Conservation (phyloP, 2,888 invertebrate genomes). For the Glyphotaelius pellucidus region DNA sequence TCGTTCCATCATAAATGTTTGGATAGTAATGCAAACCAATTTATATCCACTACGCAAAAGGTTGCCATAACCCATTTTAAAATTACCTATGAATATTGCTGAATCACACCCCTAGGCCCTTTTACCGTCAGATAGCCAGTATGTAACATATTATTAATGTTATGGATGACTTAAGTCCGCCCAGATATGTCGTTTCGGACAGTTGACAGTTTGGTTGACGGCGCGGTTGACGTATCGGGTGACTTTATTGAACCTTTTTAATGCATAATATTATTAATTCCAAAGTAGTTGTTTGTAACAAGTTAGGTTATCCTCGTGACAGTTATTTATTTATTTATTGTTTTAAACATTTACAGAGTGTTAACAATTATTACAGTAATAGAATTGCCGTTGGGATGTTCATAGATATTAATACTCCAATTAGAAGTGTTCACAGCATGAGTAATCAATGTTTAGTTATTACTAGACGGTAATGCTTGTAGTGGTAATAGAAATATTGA, state of each 20-base stretch:
- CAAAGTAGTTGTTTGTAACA: no score
- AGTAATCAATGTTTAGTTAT: no score
- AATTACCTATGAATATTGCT: not conserved
- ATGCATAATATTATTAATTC: no score
- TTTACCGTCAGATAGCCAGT: constrained; percentile 13
- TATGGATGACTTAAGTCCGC: not conserved
- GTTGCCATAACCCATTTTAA: not conserved
- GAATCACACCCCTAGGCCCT: not conserved
- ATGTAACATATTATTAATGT: not conserved
- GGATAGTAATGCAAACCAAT: not conserved
- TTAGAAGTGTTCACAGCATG: no score
- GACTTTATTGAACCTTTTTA: not conserved
- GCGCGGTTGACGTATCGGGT: not conserved
- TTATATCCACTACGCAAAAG: not conserved
- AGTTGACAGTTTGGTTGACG: not conserved
- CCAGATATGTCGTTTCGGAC: not conserved
- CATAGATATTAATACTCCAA: no score
- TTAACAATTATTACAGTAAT: no score
- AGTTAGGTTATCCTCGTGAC: no score
- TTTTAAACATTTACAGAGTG: no score
- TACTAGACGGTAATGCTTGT: no score
- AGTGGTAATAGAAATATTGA: no score
- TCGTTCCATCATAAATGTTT: not conserved
- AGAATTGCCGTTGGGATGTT: no score
- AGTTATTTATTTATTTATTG: no score